Percentiles rank a stretch among this genome's conserved stretches.
phyloP scores from a whole-genome alignment of 2,113 vertebrate species.

The Erpornis zantholeuca region DNA sequence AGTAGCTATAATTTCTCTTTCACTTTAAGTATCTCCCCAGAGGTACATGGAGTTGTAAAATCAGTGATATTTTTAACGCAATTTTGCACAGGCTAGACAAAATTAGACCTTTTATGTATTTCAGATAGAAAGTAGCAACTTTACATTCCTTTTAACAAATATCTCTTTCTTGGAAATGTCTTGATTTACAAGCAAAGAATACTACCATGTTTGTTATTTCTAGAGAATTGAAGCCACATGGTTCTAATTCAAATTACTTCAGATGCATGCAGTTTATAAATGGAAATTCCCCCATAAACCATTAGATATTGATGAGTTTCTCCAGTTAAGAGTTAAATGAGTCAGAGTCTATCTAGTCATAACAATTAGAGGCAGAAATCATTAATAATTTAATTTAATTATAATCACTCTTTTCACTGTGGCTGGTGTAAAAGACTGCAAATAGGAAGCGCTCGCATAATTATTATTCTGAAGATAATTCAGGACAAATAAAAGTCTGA shows the following conservation, averaged over 20 bases:
- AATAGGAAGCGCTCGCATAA: not conserved
- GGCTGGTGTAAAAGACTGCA: not conserved
- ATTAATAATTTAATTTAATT: constrained; percentile 63
- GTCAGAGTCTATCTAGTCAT: not conserved
- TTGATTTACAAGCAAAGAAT: not conserved
- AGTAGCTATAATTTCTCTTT: not conserved
- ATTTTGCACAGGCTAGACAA: not conserved
- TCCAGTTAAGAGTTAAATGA: constrained; percentile 29
- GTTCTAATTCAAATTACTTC: not conserved
- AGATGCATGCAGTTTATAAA: not conserved
- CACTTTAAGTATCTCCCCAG: not conserved
- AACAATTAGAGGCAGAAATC: constrained; percentile 38
- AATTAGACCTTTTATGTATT: not conserved
- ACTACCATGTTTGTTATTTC: not conserved
- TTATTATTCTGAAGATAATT: constrained; percentile 49
- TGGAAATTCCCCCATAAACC: not conserved
- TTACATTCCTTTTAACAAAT: not conserved
- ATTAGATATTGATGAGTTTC: not conserved
- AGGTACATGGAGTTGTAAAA: not conserved
- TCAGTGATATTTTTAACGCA: not conserved
- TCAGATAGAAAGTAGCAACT: not conserved
- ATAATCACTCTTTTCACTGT: constrained; percentile 11
- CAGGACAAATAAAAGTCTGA: constrained; percentile 38
- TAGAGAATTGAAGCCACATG: not conserved
- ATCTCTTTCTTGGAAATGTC: not conserved